These are phyloP conservation scores for Wiebesia pumilae DNA, from an alignment of 1,140 invertebrate species.

Conservation along the genomic window DNA sequence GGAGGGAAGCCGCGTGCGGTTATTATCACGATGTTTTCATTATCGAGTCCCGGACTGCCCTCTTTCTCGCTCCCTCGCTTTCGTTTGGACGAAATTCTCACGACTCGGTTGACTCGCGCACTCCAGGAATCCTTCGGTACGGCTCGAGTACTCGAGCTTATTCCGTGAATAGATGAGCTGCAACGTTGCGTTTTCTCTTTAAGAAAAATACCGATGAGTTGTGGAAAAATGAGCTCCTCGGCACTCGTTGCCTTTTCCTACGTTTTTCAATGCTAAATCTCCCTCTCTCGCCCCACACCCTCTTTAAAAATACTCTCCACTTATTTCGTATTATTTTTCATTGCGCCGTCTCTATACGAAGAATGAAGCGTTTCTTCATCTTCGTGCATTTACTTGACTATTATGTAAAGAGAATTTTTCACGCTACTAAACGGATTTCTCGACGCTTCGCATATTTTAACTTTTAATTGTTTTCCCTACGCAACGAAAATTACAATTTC, in stretches of 20 bases:
- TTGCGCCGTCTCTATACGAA: neutral
- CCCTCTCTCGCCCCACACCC: neutral
- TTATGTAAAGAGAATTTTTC: neutral
- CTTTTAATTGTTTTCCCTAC: too few relatives aligned
- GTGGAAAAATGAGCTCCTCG: neutral
- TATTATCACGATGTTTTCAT: slow-evolving; percentile 32
- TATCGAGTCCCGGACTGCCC: neutral
- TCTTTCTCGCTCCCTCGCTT: neutral
- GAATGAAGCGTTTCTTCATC: neutral
- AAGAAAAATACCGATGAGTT: neutral
- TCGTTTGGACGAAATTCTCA: slow-evolving; percentile 10
- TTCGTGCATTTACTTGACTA: neutral
- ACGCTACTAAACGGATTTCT: neutral
- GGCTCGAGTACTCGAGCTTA: neutral
- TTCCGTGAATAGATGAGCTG: neutral
- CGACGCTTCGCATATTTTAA: neutral
- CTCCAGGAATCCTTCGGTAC: neutral
- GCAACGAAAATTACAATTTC: too few relatives aligned
- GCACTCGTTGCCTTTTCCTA: neutral
- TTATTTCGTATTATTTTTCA: neutral
- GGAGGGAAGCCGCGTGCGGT: neutral
- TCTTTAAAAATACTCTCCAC: neutral
- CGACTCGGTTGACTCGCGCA: neutral
- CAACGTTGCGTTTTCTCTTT: too few relatives aligned
- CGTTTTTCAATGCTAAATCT: neutral